Evolutionary conservation across 2,888 invertebrate species (phyloP).

Genomic region (Enchytraeus crypticus): DNA sequence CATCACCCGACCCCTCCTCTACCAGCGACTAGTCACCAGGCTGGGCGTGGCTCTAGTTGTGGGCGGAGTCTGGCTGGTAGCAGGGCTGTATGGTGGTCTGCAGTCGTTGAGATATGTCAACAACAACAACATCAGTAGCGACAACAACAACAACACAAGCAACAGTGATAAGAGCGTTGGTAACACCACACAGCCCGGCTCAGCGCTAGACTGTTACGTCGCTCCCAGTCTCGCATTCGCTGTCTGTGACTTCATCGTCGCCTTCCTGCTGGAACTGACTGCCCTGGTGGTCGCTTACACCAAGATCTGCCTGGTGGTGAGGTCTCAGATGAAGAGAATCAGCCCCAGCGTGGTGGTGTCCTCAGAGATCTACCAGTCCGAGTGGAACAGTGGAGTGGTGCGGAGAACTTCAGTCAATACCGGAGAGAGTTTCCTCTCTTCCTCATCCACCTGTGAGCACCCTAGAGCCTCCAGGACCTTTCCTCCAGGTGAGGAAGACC

Average conservation of each 20-base stretch:
- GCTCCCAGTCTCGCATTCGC: slow-evolving; percentile 12
- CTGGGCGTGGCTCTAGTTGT: slow-evolving; percentile 8
- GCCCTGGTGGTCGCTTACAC: slow-evolving; percentile 17
- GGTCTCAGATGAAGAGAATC: slow-evolving; percentile 20
- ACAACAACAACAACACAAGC: too few relatives aligned
- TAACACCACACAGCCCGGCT: neutral
- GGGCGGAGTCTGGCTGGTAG: slow-evolving; percentile 14
- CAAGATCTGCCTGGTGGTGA: slow-evolving; percentile 23
- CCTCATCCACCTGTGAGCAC: too few relatives aligned
- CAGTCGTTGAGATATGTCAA: slow-evolving; percentile 18
- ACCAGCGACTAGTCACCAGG: slow-evolving; percentile 20
- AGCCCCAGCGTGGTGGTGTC: neutral
- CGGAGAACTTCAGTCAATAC: too few relatives aligned
- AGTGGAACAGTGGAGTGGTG: too few relatives aligned
- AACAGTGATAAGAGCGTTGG: neutral
- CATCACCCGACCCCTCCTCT: slow-evolving; percentile 21
- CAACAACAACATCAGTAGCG: neutral
- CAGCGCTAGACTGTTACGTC: slow-evolving; percentile 7
- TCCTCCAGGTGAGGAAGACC: too few relatives aligned
- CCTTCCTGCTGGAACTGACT: slow-evolving; percentile 13
- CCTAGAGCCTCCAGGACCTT: too few relatives aligned
- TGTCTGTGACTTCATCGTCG: slow-evolving; percentile 18
- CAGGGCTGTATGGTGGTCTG: slow-evolving; percentile 17
- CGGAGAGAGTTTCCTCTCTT: too few relatives aligned
- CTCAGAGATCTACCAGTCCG: neutral